Percentiles rank a stretch among this genome's conserved stretches.
These are phyloP conservation scores for Choloepus hoffmanni DNA, from an alignment of 2,113 vertebrate species.

Conservation along the genomic window DNA sequence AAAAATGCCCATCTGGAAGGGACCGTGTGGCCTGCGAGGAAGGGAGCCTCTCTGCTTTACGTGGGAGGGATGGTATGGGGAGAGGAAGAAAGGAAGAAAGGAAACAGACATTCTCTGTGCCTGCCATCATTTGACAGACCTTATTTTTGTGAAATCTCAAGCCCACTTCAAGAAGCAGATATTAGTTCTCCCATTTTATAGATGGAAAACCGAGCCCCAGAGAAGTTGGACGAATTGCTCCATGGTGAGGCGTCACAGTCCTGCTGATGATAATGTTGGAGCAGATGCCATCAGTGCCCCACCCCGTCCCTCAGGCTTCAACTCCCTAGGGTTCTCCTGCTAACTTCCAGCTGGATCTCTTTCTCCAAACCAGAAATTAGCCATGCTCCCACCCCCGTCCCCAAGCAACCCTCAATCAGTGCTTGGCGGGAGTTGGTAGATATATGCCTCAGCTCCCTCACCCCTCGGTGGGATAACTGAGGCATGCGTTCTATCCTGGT, in stretches of 20 bases:
- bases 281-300: not conserved
- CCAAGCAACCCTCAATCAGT: not conserved
- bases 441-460: not conserved
- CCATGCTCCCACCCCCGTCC: fast-evolving
- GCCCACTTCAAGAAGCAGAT: not conserved
- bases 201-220: not conserved
- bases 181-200: not conserved
- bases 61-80: not conserved
- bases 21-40: not conserved
- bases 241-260: not conserved
- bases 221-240: not conserved
- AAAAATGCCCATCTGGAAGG: not conserved
- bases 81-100: constrained; percentile 7
- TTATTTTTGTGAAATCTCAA: not conserved
- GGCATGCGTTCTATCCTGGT: not conserved
- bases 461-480: fast-evolving
- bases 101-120: not conserved
- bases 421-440: not conserved
- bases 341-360: not conserved
- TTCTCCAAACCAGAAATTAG: not conserved
- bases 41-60: not conserved
- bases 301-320: not conserved
- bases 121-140: not conserved
- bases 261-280: fast-evolving
- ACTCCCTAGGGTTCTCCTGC: too few species aligned